These are phyloP conservation scores for Neosilurus hyrtlii DNA, from an alignment of 2,797 vertebrate species.

Conservation along the genomic window DNA sequence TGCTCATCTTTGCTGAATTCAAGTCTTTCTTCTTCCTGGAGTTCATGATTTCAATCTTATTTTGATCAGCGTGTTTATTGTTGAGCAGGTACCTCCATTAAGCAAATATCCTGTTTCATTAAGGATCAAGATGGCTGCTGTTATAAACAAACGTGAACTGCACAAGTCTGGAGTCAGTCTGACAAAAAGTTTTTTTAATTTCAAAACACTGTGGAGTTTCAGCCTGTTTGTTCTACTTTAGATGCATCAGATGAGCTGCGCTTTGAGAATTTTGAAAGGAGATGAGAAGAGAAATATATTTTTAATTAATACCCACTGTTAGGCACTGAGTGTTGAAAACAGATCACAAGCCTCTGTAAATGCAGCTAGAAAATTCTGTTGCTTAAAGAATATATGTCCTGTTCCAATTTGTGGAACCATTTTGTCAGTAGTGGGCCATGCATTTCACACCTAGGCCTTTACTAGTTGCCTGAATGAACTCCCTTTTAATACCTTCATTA, in stretches of 20 bases:
- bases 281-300: not conserved
- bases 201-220: not conserved
- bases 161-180: not conserved
- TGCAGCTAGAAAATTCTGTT: not conserved
- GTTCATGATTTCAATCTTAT: not conserved
- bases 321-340: not conserved
- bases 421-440: too few species aligned
- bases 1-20: not conserved
- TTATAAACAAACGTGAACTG: not conserved
- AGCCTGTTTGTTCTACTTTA: not conserved
- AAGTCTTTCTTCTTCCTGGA: not conserved
- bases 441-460: too few species aligned
- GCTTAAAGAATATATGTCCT: not conserved
- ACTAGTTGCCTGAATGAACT: too few species aligned
- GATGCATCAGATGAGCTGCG: constrained; percentile 6
- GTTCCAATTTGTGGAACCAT: not conserved
- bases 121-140: not conserved
- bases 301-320: constrained; percentile 19
- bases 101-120: not conserved
- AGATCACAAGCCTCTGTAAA: constrained; percentile 2
- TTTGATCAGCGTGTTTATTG: not conserved
- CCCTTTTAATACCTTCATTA: too few species aligned
- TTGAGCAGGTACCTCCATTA: not conserved
- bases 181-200: not conserved
- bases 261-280: constrained; percentile 5